Evolutionary conservation across 1,140 invertebrate species (phyloP).

Genomic region (Dendroctonus ponderosae): DNA sequence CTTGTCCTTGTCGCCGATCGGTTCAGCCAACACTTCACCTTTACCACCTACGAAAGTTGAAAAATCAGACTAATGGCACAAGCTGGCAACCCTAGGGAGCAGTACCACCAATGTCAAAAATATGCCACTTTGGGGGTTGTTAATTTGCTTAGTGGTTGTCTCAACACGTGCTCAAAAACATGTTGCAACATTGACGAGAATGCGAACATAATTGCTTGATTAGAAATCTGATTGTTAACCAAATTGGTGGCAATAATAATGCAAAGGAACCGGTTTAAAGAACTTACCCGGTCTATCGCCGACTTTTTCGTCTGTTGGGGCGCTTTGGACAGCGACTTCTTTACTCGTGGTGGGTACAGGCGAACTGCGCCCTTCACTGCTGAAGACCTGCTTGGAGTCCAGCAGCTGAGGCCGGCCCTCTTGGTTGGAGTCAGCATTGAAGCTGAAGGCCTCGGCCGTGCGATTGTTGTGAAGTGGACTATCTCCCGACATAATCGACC

Average conservation of each 20-base stretch:
- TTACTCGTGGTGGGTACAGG: constrained; percentile 37
- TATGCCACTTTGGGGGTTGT: too few relatives aligned
- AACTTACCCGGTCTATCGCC: constrained; percentile 6
- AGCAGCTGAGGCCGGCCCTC: constrained; percentile 5
- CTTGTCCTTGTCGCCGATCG: constrained; percentile 9
- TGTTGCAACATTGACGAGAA: too few relatives aligned
- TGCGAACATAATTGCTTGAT: too few relatives aligned
- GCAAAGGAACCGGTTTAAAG: too few relatives aligned
- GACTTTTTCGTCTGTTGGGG: constrained; percentile 7
- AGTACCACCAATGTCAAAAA: too few relatives aligned
- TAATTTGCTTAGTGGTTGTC: too few relatives aligned
- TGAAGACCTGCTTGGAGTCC: constrained; percentile 10
- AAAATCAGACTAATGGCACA: too few relatives aligned
- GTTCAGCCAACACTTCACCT: constrained; percentile 30
- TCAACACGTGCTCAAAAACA: too few relatives aligned
- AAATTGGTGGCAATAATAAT: neutral
- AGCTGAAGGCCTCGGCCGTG: constrained; percentile 24
- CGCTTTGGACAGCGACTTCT: constrained; percentile 30
- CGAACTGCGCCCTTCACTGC: constrained; percentile 18
- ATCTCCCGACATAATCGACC: constrained; percentile 32
- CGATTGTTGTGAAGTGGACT: constrained; percentile 24
- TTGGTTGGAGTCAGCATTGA: constrained; percentile 1
- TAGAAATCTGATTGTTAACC: too few relatives aligned
- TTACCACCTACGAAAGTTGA: too few relatives aligned
- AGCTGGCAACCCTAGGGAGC: too few relatives aligned